phyloP scores from a whole-genome alignment of 2,113 vertebrate species.

The Pristiophorus japonicus region DNA sequence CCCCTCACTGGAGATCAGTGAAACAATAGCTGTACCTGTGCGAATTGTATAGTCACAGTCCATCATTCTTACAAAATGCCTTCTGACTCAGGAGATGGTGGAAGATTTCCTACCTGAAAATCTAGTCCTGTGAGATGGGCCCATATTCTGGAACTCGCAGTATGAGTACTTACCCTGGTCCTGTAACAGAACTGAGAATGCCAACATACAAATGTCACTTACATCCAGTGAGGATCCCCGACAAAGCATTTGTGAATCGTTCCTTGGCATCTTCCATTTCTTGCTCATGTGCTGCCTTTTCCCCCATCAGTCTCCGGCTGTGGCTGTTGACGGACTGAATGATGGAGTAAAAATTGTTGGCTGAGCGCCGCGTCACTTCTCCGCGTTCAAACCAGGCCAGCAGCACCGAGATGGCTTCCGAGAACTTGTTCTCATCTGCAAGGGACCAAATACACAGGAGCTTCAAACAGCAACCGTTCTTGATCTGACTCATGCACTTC shows the following conservation, averaged over 20 bases:
- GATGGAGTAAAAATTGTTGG: slow-evolving; percentile 87
- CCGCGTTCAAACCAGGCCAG: slow-evolving; percentile 80
- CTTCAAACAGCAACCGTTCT: not conserved
- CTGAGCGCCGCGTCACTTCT: slow-evolving; percentile 74
- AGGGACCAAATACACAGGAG: slow-evolving; percentile 39
- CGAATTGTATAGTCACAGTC: not conserved
- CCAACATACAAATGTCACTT: slow-evolving; percentile 54
- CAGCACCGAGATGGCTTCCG: slow-evolving; percentile 73
- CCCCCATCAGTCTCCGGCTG: slow-evolving; percentile 73
- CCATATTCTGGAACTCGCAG: slow-evolving; percentile 25
- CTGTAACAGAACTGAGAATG: not conserved
- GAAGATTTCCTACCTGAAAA: slow-evolving; percentile 32
- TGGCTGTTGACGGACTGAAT: slow-evolving; percentile 82
- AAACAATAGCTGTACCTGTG: not conserved
- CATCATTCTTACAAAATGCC: not conserved
- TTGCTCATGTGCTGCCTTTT: slow-evolving; percentile 76
- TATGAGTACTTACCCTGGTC: not conserved
- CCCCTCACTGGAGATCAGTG: not conserved
- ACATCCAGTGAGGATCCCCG: slow-evolving; percentile 80
- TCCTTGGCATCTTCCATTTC: slow-evolving; percentile 81
- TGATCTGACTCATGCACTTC: not conserved
- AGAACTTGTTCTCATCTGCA: slow-evolving; percentile 82
- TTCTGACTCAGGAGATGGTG: not conserved
- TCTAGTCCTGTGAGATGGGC: slow-evolving; percentile 17
- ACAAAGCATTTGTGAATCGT: slow-evolving; percentile 74